phyloP scores from a whole-genome alignment of 1,140 invertebrate species.

The Pomacea maculata region DNA sequence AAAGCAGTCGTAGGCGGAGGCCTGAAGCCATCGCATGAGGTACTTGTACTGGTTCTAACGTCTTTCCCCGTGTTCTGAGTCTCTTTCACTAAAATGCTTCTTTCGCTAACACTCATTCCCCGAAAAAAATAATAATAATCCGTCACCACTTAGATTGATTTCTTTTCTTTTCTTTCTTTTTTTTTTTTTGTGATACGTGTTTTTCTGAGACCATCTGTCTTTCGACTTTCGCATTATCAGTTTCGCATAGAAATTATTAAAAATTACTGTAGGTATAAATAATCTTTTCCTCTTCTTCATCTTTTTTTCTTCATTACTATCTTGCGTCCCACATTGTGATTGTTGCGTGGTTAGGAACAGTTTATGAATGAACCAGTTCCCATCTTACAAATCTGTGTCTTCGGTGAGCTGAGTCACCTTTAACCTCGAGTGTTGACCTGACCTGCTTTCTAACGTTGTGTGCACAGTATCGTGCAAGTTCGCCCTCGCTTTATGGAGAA shows the following conservation, averaged over 20 bases:
- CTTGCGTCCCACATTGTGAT: background rate
- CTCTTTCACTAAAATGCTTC: background rate
- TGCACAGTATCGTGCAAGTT: background rate
- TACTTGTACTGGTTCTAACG: background rate
- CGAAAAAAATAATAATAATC: background rate
- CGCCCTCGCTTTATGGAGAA: background rate
- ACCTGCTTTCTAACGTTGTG: background rate
- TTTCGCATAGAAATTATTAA: constrained; percentile 3
- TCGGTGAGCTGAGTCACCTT: background rate
- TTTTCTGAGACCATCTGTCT: constrained; percentile 7
- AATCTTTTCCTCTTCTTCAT: constrained; percentile 7
- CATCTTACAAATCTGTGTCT: background rate
- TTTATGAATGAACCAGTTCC: background rate
- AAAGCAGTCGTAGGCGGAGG: no score
- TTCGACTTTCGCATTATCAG: constrained; percentile 9
- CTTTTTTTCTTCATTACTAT: background rate
- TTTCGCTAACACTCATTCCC: background rate
- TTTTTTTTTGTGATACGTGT: background rate
- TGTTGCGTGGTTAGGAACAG: background rate
- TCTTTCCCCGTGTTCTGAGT: background rate
- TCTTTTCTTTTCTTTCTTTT: background rate
- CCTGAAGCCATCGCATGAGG: background rate
- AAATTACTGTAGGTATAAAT: background rate
- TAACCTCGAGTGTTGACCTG: background rate
- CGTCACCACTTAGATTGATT: background rate